Evolutionary conservation across 64 coral and sea anemone species (phyloP).

Genomic region (Anthopleura sola): DNA sequence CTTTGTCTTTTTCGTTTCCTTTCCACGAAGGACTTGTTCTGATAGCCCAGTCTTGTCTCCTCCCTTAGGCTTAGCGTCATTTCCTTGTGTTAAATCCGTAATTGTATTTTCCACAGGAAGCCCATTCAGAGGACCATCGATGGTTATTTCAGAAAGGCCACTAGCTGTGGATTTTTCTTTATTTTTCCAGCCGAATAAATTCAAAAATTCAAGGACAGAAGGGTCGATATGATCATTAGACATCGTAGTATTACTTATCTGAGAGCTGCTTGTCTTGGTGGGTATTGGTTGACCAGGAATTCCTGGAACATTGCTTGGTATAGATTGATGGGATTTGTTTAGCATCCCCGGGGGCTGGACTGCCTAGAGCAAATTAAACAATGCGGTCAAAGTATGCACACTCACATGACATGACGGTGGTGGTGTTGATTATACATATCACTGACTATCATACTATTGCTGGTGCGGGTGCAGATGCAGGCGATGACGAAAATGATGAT

Average conservation of each 20-base stretch:
- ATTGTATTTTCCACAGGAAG: not conserved
- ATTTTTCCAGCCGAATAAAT: not conserved
- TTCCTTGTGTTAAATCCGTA: not conserved
- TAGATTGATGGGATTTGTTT: slow-evolving; percentile 10
- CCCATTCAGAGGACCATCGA: not conserved
- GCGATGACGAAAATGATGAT: not conserved
- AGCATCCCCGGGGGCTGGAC: slow-evolving; percentile 39
- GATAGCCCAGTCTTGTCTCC: not conserved
- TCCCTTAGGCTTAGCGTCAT: not conserved
- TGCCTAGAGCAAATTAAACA: slow-evolving; percentile 28
- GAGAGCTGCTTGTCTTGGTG: slow-evolving; percentile 2
- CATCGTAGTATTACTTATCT: slow-evolving; percentile 1
- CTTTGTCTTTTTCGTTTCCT: not conserved
- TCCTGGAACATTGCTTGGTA: slow-evolving; percentile 2
- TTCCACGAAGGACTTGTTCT: not conserved
- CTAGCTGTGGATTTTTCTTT: not conserved
- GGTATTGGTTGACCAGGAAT: not conserved
- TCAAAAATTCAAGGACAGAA: not conserved
- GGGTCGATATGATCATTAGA: not conserved
- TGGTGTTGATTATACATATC: no score
- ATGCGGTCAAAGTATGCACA: slow-evolving; percentile 24
- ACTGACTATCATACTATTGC: no score
- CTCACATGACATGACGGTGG: not conserved
- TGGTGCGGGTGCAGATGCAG: no score
- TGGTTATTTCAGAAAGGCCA: not conserved